Base-by-base conservation (phyloP, 2,888 invertebrate species). In the Euphydryas editha region DNA sequence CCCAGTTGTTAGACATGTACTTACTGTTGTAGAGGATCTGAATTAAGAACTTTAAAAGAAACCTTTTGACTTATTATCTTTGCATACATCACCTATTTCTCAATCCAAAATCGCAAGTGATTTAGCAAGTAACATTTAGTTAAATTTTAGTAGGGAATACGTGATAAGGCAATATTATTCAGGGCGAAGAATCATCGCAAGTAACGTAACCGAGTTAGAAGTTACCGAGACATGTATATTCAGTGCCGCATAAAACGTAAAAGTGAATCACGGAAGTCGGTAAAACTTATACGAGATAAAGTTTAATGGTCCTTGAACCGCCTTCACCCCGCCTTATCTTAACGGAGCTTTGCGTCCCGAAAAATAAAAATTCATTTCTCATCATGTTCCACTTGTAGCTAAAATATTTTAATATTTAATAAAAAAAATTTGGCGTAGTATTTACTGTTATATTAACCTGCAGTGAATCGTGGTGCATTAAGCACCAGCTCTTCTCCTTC, bases 281-380 rank as follows among this genome's bases (percentile, higher is more conserved):
- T 72, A 65, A 63, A 72, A 72, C 66, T 72, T 72, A 60, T 67
- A 60, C 62, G 62, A 68, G 72, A 70, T 72, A 70, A 70, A 70
- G 70, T 68, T 65, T 68, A 72, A 72, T 68, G 72, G 68, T 60
- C 65, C 67, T 67, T 67, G 69, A 71, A 67, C 56, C 61, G 51
- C 63, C 58, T 46, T 44, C 49, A 62, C 68, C 66, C 57, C 60
- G 51, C 44, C 67, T 69, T 69, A 69, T 67, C 69, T 61, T 30
- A 20, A 54, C 56, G 57, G 59, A 49, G 51, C 61, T 65, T 47
- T 55, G 51, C 62, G 54, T 37, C 47, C 57, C 55, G 51, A 55
- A 62, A 30, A 62, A 59, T 62, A 67, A 62, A 67, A 62, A 62
- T 59, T 58, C 58, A 62, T 49, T 61, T 47, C 36, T 37, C 30